phyloP scores from a whole-genome alignment of 2,797 vertebrate species.

The Helicolenus hilgendorfi region DNA sequence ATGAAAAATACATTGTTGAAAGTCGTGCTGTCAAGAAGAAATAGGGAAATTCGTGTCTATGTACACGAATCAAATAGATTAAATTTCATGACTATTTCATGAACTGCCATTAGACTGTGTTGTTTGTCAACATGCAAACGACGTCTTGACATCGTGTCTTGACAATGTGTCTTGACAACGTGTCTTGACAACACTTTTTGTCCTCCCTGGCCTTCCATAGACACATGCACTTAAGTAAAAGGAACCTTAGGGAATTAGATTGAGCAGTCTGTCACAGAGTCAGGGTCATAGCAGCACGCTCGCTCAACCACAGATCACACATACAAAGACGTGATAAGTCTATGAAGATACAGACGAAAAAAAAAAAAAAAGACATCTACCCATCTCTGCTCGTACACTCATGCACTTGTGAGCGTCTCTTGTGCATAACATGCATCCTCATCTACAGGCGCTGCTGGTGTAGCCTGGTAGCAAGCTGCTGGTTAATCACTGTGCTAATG shows the following conservation, averaged over 20 bases:
- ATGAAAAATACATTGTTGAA: too few species aligned
- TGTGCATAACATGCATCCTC: not conserved
- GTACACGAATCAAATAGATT: too few species aligned
- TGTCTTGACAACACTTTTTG: too few species aligned
- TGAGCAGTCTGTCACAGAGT: constrained; percentile 58
- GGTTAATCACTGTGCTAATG: constrained; percentile 80
- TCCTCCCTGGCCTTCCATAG: not conserved
- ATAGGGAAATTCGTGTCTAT: too few species aligned
- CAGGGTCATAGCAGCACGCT: constrained; percentile 63
- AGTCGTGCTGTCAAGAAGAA: too few species aligned
- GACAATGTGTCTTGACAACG: too few species aligned
- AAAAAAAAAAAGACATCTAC: not conserved
- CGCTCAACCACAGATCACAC: constrained; percentile 11
- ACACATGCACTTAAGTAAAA: not conserved
- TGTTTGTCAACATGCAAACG: not conserved
- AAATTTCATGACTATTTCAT: too few species aligned
- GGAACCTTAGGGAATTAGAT: constrained; percentile 41
- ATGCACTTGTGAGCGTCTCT: not conserved
- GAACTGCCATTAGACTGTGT: too few species aligned
- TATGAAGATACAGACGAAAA: not conserved
- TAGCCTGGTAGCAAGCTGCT: constrained; percentile 50
- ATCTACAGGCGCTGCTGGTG: constrained; percentile 53
- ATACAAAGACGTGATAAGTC: not conserved
- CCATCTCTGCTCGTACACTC: not conserved
- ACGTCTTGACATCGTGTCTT: too few species aligned